A percentile compares a stretch with the other conserved stretches of the same genome.
These are phyloP conservation scores for Achatina immaculata DNA, from an alignment of 1,140 invertebrate genomes.

Conservation along the genomic window DNA sequence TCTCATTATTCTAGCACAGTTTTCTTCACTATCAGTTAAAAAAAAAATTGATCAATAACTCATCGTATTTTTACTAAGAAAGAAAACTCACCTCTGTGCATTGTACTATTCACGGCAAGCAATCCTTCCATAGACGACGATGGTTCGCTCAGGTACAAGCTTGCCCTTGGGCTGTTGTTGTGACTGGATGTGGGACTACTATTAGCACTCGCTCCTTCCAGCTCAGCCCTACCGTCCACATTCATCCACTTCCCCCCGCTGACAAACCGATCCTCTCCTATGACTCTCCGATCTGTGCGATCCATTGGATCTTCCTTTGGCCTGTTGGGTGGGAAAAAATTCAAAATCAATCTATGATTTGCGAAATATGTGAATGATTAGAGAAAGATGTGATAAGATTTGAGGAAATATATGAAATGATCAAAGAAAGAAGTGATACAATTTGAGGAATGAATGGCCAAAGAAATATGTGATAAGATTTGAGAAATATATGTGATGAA, in stretches of 20 bases:
- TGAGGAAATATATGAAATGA: too few species aligned
- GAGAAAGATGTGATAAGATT: too few species aligned
- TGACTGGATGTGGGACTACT: slow-evolving; percentile 50
- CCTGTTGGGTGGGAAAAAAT: background rate
- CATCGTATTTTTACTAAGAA: too few species aligned
- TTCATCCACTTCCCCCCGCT: background rate
- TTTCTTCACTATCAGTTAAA: too few species aligned
- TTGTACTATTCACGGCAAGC: slow-evolving; percentile 11
- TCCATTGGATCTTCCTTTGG: background rate
- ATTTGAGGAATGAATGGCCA: too few species aligned
- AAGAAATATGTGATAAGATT: too few species aligned
- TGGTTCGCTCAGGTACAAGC: slow-evolving; percentile 37
- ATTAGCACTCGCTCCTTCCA: slow-evolving; percentile 44
- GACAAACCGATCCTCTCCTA: slow-evolving; percentile 25
- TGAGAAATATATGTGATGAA: too few species aligned
- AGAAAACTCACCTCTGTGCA: background rate
- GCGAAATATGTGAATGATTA: too few species aligned
- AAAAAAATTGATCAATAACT: too few species aligned
- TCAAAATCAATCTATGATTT: too few species aligned
- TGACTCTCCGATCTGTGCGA: slow-evolving; percentile 38
- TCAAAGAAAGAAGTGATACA: too few species aligned
- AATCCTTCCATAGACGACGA: slow-evolving; percentile 26
- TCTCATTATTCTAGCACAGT: too few species aligned
- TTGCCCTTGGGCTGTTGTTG: slow-evolving; percentile 41
- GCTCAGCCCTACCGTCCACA: slow-evolving; percentile 12